Conservation (phyloP, 2,113 vertebrate genomes). For the Bagarius yarrelli region DNA sequence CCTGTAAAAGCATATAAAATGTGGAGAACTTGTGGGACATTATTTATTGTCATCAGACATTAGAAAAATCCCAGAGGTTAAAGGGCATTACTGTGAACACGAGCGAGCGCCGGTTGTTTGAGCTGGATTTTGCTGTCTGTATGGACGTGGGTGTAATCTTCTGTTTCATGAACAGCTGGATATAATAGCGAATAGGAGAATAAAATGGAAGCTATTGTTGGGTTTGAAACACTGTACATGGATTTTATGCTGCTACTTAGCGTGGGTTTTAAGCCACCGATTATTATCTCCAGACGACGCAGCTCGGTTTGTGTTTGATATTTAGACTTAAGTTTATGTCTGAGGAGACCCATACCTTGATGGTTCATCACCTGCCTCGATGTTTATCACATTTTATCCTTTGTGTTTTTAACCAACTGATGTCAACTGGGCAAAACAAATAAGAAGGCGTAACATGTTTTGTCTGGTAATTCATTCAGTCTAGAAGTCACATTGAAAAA, state of each 20-base stretch:
- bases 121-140: conserved; percentile 47
- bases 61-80: conserved; percentile 30
- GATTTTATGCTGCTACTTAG: conserved; percentile 29
- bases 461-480: conserved; percentile 52
- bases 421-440: conserved; percentile 23
- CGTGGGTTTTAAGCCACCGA: conserved; percentile 35
- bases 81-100: conserved; percentile 20
- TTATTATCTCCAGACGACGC: conserved; percentile 12
- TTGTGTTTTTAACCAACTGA: background rate
- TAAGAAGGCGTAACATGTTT: conserved; percentile 24
- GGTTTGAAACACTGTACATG: conserved; percentile 20
- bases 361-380: conserved; percentile 17
- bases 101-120: conserved; percentile 26
- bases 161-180: conserved; percentile 52
- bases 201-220: conserved; percentile 48
- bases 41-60: conserved; percentile 11
- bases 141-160: conserved; percentile 56
- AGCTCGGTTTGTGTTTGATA: background rate
- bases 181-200: conserved; percentile 57
- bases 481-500: conserved; percentile 45
- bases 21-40: background rate
- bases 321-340: background rate
- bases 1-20: background rate
- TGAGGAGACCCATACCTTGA: background rate
- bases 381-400: conserved; percentile 23